Base-by-base conservation (phyloP, 2,797 vertebrate genomes). In the Hipposideros larvatus region DNA sequence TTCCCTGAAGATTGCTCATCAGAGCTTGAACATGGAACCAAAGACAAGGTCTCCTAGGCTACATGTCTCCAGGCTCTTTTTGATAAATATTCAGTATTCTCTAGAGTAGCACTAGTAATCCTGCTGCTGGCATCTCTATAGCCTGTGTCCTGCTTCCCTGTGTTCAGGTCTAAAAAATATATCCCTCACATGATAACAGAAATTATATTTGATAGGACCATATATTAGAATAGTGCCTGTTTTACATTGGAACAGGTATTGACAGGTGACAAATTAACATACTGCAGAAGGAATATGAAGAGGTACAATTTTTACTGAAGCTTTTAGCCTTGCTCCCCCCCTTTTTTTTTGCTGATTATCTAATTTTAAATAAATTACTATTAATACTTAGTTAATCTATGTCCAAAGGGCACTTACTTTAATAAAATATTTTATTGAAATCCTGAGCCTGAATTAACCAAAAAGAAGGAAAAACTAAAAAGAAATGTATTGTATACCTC, bases 331-430 rank as follows among this genome's bases (percentile, higher is more conserved):
- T 26, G 1, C 7, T 89, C 3, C 37, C 37, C 37, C 37, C 10
- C 8, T 82, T 87, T 94, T 26, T 55, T 65, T 66, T 34, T n/a
- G 26, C 18, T 77, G 4, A 57, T 96, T 73, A 75, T 66, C 18
- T 75, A 90, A 78, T 57, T 87, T 41, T 79, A 87, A 94, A 7
- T 43, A 89, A 94, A 87, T 80, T 79, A 53, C 5, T 48, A 34
- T 2, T 2, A 80, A 28, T 41, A 84, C 2, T 15, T 85, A 55
- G 21, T 68, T 95, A 34, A 90, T 70, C 28, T 59, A 26, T 34
- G 18, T 31, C 83, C 31, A 92, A 94, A 70, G 15, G 21, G 7
- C 31, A 90, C 71, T 59, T 70, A 22, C 41, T 88, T 57, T 51
- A 96, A 70, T 31, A 80, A 77, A 83, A 19, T 16, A 4, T 91